phyloP scores from a whole-genome alignment of 2,113 vertebrate genomes.

The Muntiacus muntjak region DNA sequence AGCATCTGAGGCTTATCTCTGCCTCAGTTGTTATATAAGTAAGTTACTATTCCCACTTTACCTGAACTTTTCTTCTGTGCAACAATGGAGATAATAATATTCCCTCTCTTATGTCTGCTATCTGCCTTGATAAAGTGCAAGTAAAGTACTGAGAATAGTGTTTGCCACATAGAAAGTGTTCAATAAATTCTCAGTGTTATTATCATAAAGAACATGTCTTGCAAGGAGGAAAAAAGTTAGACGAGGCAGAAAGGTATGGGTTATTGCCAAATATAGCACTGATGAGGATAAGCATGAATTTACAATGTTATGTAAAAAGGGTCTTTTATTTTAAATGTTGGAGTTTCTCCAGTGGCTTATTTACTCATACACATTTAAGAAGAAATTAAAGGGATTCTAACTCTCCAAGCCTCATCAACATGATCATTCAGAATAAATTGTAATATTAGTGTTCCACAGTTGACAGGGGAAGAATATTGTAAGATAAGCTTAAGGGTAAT shows the following conservation, averaged over 20 bases:
- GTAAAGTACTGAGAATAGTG: neutral
- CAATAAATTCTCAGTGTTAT: neutral
- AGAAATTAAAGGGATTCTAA: neutral
- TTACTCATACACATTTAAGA: neutral
- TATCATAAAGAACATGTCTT: neutral
- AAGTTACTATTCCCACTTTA: neutral
- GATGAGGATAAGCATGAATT: neutral
- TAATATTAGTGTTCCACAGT: neutral
- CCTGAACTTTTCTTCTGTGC: neutral
- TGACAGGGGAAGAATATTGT: neutral
- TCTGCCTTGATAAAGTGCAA: neutral
- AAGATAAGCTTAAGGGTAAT: neutral
- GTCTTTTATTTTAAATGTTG: neutral
- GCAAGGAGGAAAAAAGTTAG: neutral
- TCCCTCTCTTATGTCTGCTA: neutral
- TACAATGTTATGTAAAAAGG: neutral
- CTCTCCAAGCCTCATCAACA: neutral
- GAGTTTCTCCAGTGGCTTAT: neutral
- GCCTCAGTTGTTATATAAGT: neutral
- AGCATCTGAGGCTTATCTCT: accelerated
- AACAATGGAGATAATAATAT: neutral
- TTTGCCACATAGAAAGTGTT: neutral
- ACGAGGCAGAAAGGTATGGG: neutral
- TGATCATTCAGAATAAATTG: neutral
- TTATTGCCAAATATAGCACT: neutral